Evolutionary conservation across 1,140 invertebrate genomes (phyloP).

Genomic region (Phenacoccus solenopsis): DNA sequence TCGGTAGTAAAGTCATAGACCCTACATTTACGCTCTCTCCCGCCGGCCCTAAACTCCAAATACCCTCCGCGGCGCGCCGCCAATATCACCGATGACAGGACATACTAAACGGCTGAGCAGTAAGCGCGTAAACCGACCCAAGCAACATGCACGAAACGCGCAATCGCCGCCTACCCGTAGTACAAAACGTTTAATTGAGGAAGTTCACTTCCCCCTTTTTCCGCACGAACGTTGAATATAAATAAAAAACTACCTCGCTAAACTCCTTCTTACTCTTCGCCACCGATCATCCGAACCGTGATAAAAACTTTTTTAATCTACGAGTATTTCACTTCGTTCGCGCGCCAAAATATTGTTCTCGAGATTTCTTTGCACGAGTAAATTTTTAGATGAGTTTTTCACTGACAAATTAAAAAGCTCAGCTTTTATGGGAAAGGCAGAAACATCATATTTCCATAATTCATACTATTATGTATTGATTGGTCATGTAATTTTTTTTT

Average conservation of each 20-base stretch:
- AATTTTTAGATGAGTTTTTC: no score
- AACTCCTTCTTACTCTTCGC: neutral
- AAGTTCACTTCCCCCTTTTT: neutral
- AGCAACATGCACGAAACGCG: neutral
- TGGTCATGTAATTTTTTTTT: no score
- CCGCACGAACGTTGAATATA: neutral
- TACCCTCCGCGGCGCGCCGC: neutral
- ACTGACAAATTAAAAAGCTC: no score
- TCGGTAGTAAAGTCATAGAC: neutral
- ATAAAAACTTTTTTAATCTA: no score
- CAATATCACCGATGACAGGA: neutral
- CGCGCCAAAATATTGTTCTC: no score
- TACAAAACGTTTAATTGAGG: slow-evolving; percentile 1
- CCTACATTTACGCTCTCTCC: neutral
- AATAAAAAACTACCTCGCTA: neutral
- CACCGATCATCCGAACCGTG: neutral
- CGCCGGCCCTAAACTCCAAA: neutral
- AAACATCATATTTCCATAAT: no score
- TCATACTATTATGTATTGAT: no score
- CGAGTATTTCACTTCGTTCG: no score
- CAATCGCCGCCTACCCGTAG: neutral
- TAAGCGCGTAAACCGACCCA: neutral
- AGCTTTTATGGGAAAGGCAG: no score
- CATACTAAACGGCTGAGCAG: no score
- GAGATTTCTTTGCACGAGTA: no score